Evolutionary conservation across 2,797 vertebrate species (phyloP).

Genomic region (Eulemur albifrons): DNA sequence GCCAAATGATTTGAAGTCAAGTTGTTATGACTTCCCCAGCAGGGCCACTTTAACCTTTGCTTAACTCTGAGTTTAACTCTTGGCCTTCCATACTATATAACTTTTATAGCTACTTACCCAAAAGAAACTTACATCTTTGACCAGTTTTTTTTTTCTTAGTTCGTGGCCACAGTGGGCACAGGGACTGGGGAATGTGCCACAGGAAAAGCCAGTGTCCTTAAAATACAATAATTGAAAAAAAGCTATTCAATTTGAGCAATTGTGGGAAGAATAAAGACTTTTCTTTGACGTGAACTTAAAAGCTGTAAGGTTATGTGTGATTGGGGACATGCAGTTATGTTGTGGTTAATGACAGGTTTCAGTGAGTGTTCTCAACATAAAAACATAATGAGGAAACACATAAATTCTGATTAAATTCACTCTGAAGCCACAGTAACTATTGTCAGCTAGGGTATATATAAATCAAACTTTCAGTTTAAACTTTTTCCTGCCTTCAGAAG

Average conservation of each 20-base stretch:
- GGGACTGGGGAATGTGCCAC: neutral
- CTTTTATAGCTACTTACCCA: conserved; percentile 48
- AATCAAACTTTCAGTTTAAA: conserved; percentile 17
- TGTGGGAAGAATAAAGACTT: conserved; percentile 64
- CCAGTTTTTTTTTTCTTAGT: neutral
- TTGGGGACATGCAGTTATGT: conserved; percentile 44
- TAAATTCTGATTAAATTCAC: conserved; percentile 54
- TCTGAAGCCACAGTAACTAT: conserved; percentile 32
- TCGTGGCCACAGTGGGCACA: conserved; percentile 30
- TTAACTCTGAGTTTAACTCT: conserved; percentile 63
- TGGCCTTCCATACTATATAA: conserved; percentile 46
- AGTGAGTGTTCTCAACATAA: conserved; percentile 47
- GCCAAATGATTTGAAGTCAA: conserved; percentile 45
- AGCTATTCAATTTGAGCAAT: conserved; percentile 20
- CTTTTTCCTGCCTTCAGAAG: neutral
- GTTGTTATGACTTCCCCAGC: conserved; percentile 43
- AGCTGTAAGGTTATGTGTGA: conserved; percentile 57
- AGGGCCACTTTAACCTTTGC: conserved; percentile 56
- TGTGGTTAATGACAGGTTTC: conserved; percentile 45
- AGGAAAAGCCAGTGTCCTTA: conserved; percentile 18
- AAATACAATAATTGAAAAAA: neutral
- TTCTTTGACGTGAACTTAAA: conserved; percentile 30
- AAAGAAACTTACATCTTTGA: conserved; percentile 22
- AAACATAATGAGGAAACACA: conserved; percentile 55
- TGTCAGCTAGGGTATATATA: neutral